A percentile compares a stretch with the other conserved stretches of the same genome.
These are phyloP conservation scores for Poeciliopsis turrubarensis DNA, from an alignment of 2,113 vertebrate species.

Conservation along the genomic window DNA sequence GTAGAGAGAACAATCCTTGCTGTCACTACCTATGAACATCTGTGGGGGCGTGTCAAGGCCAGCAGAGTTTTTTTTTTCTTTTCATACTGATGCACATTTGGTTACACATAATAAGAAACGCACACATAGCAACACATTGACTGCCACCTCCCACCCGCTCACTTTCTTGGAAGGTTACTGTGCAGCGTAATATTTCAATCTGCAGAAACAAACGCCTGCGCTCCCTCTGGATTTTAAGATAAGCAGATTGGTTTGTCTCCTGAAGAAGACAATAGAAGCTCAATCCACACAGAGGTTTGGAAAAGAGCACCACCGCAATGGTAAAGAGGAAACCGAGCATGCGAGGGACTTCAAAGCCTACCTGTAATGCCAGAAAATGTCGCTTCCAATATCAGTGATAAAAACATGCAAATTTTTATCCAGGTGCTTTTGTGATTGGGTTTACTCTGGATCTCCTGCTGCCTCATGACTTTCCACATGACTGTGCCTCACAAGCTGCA, in stretches of 20 bases:
- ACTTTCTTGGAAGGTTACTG: constrained; percentile 68
- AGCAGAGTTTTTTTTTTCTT: constrained; percentile 44
- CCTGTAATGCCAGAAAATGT: constrained; percentile 69
- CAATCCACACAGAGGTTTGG: constrained; percentile 65
- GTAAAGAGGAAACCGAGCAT: constrained; percentile 40
- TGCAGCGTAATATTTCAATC: constrained; percentile 70
- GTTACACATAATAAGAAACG: constrained; percentile 38
- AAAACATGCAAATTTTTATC: constrained; percentile 62
- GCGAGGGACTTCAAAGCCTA: constrained; percentile 44
- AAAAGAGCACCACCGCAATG: constrained; percentile 57
- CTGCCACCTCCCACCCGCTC: constrained; percentile 57
- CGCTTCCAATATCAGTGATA: constrained; percentile 60
- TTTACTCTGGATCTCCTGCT: constrained; percentile 35
- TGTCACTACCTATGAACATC: constrained; percentile 75
- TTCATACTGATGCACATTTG: constrained; percentile 38
- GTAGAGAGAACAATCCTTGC: constrained; percentile 64
- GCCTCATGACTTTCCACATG: constrained; percentile 13
- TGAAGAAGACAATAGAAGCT: constrained; percentile 66
- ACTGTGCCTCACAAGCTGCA: constrained; percentile 13
- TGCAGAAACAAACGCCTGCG: constrained; percentile 63
- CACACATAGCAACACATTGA: constrained; percentile 36
- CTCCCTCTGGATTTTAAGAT: constrained; percentile 73
- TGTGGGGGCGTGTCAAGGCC: constrained; percentile 59
- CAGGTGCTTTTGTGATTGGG: constrained; percentile 47
- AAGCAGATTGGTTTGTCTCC: constrained; percentile 78